Conservation (phyloP, 2,797 vertebrate genomes). For the Lerista edwardsae region DNA sequence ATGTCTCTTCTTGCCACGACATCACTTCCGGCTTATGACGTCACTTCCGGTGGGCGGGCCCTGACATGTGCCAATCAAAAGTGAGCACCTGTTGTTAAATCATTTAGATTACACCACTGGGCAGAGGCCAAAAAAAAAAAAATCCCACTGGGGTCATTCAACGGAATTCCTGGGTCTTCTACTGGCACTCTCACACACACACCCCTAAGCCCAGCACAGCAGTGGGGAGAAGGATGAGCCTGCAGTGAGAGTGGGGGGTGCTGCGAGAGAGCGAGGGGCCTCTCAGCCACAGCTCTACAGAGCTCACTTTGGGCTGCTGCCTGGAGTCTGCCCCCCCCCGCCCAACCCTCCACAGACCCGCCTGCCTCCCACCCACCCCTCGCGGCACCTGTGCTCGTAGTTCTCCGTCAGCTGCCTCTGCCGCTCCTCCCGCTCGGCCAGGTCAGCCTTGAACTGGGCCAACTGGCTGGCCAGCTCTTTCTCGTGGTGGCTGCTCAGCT, state of each 20-base stretch:
- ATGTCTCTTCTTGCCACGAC: too few relatives aligned
- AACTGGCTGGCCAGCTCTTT: slow-evolving; percentile 74
- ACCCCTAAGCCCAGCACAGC: not conserved
- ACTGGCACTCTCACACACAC: too few relatives aligned
- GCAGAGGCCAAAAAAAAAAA: not conserved
- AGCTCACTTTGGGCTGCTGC: not conserved
- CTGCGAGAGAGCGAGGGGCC: not conserved
- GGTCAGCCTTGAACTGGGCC: slow-evolving; percentile 74
- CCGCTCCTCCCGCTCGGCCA: slow-evolving; percentile 74
- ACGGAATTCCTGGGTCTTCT: not conserved
- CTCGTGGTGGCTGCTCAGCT: slow-evolving; percentile 76
- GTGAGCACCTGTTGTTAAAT: too few relatives aligned
- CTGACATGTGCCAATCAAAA: too few relatives aligned
- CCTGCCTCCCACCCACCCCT: not conserved
- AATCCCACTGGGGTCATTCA: not conserved
- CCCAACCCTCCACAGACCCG: not conserved
- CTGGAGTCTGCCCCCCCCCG: not conserved
- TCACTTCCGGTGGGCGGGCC: too few relatives aligned
- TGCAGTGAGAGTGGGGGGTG: not conserved
- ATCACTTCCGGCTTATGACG: too few relatives aligned
- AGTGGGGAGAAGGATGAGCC: not conserved
- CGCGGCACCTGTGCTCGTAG: slow-evolving; percentile 72
- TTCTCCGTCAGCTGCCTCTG: slow-evolving; percentile 72
- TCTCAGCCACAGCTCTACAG: not conserved
- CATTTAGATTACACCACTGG: too few relatives aligned